These are phyloP conservation scores for Limnephilus auricula DNA, from an alignment of 2,888 invertebrate genomes.

Conservation along the genomic window DNA sequence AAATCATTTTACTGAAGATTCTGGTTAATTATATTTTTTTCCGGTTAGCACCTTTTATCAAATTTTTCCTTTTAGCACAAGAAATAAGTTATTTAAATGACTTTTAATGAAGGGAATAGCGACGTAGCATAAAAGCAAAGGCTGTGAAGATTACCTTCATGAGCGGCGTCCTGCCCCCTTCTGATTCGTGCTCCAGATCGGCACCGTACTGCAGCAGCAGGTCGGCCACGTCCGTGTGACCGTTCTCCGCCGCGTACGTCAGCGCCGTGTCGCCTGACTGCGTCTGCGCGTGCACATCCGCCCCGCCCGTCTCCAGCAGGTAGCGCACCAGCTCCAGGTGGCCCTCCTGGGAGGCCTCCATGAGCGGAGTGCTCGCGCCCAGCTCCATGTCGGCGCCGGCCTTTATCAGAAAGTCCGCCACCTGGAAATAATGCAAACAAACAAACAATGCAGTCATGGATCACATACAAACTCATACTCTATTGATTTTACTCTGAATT, in stretches of 20 bases:
- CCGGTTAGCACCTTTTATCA: too few species aligned
- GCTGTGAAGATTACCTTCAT: slow-evolving; percentile 83
- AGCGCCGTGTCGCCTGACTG: slow-evolving; percentile 97
- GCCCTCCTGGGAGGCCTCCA: slow-evolving; percentile 99
- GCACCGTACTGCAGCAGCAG: slow-evolving; percentile 93
- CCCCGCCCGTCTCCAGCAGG: slow-evolving; percentile 88
- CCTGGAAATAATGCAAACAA: slow-evolving; percentile 66
- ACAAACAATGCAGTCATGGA: neutral
- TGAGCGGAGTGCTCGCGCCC: slow-evolving; percentile 96
- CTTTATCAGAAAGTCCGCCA: slow-evolving; percentile 94
- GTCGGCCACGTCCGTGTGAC: slow-evolving; percentile 98
- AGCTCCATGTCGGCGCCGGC: slow-evolving; percentile 96
- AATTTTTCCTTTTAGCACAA: too few species aligned
- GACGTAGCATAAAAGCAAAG: too few species aligned
- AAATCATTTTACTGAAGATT: too few species aligned
- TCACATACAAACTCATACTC: neutral
- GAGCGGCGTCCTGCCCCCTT: slow-evolving; percentile 97
- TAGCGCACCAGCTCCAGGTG: slow-evolving; percentile 95
- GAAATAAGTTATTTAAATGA: too few species aligned
- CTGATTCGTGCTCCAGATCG: slow-evolving; percentile 96
- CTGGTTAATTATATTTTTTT: too few species aligned
- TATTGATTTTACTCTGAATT: neutral
- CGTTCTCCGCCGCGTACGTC: slow-evolving; percentile 99
- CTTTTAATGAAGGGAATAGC: too few species aligned
- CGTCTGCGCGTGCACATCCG: slow-evolving; percentile 95